These are phyloP conservation scores for Liparis tanakae DNA, from an alignment of 2,797 vertebrate genomes.

Conservation along the genomic window DNA sequence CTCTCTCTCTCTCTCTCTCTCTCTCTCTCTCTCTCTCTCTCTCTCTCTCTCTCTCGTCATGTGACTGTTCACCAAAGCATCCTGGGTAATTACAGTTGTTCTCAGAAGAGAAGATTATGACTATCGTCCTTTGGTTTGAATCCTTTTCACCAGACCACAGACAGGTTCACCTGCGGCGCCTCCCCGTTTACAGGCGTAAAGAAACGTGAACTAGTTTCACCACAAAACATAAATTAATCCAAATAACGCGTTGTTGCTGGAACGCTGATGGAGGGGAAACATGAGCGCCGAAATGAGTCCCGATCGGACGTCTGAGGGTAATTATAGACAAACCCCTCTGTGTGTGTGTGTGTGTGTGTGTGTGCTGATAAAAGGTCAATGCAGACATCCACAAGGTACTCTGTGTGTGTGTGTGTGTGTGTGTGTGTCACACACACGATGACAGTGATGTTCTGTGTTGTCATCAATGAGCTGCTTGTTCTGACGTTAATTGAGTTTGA, in stretches of 20 bases:
- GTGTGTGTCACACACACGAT: background rate
- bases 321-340: slow-evolving; percentile 40
- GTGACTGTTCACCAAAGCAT: background rate
- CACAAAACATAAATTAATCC: too few species aligned
- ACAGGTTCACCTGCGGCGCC: too few species aligned
- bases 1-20: too few species aligned
- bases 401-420: background rate
- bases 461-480: background rate
- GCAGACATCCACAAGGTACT: slow-evolving; percentile 11
- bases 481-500: background rate
- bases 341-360: background rate
- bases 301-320: slow-evolving; percentile 38
- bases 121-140: too few species aligned
- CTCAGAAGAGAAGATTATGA: background rate
- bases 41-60: background rate
- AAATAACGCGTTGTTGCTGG: too few species aligned
- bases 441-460: background rate
- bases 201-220: too few species aligned
- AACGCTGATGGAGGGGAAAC: slow-evolving; percentile 9
- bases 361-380: slow-evolving; percentile 58
- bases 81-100: background rate
- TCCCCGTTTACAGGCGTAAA: too few species aligned
- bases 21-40: too few species aligned
- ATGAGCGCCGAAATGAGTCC: slow-evolving; percentile 1
- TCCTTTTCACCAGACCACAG: too few species aligned